A percentile compares a stretch with the other conserved stretches of the same genome.
phyloP scores from a whole-genome alignment of 2,797 vertebrate species.

The Scarus forsteni region DNA sequence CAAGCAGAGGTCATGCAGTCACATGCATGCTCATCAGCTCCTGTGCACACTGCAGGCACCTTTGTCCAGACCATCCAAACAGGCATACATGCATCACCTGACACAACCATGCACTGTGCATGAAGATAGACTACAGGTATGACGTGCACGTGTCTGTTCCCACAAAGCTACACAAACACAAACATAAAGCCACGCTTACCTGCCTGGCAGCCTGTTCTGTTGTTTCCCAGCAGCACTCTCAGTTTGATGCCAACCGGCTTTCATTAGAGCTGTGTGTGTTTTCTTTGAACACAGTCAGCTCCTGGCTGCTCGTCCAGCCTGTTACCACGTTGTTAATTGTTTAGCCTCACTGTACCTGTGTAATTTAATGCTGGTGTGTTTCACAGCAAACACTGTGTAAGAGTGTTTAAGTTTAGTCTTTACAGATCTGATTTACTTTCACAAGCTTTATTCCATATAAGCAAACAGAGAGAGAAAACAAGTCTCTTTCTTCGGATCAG shows the following conservation, averaged over 20 bases:
- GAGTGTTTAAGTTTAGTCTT: neutral
- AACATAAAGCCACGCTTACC: neutral
- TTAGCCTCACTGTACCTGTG: neutral
- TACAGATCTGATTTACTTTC: neutral
- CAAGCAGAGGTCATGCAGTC: neutral
- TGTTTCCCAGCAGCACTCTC: conserved; percentile 2
- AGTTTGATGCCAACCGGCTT: conserved; percentile 1
- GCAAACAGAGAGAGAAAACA: neutral
- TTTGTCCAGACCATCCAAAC: neutral
- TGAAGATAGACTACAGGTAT: neutral
- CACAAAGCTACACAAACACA: neutral
- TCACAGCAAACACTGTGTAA: neutral
- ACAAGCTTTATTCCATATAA: neutral
- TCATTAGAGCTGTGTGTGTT: neutral
- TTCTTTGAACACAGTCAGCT: conserved; percentile 1
- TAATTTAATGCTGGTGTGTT: conserved; percentile 5
- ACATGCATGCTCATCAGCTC: neutral
- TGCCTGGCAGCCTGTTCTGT: neutral
- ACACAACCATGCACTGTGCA: neutral
- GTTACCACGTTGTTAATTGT: neutral
- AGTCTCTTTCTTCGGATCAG: neutral
- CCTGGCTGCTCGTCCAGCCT: neutral
- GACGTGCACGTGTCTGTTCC: neutral
- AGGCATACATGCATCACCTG: neutral
- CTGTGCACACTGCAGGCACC: neutral